Percentiles rank a stretch among this genome's conserved stretches.
Evolutionary conservation across 2,113 vertebrate genomes (phyloP).

Genomic region (Peucedramus taeniatus): DNA sequence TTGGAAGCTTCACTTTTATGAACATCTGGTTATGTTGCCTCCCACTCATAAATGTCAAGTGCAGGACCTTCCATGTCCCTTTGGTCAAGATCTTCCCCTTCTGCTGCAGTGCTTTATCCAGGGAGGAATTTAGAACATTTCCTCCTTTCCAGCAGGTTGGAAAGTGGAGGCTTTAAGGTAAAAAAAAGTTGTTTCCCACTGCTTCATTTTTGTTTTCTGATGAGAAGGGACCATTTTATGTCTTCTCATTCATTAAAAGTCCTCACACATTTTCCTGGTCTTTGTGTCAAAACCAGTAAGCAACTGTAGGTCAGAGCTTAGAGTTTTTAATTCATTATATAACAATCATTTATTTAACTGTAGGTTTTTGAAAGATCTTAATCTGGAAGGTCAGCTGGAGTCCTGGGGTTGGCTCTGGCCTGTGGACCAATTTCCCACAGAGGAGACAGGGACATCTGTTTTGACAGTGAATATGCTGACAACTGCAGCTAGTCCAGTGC

Average conservation of each 20-base stretch:
- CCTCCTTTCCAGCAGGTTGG: slow-evolving; percentile 42
- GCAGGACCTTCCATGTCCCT: neutral
- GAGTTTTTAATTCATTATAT: neutral
- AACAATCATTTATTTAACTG: neutral
- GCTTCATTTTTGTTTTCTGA: neutral
- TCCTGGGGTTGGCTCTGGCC: neutral
- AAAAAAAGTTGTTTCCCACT: neutral
- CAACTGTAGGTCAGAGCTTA: neutral
- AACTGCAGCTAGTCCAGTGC: neutral
- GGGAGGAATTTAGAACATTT: slow-evolving; percentile 46
- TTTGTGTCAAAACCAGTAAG: neutral
- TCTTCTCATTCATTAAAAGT: neutral
- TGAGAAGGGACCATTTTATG: neutral
- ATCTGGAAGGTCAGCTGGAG: neutral
- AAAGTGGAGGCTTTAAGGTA: neutral
- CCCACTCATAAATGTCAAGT: slow-evolving; percentile 46
- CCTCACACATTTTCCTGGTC: neutral
- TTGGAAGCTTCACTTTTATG: slow-evolving; percentile 16
- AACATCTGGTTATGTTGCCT: slow-evolving; percentile 56
- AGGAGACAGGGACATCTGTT: neutral
- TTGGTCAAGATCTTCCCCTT: slow-evolving; percentile 17
- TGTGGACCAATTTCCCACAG: neutral
- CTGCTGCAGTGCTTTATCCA: slow-evolving; percentile 16
- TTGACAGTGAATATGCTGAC: neutral
- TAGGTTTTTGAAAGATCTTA: neutral